Evolutionary conservation across 2,113 vertebrate species (phyloP).

Genomic region (Caranx melampygus): DNA sequence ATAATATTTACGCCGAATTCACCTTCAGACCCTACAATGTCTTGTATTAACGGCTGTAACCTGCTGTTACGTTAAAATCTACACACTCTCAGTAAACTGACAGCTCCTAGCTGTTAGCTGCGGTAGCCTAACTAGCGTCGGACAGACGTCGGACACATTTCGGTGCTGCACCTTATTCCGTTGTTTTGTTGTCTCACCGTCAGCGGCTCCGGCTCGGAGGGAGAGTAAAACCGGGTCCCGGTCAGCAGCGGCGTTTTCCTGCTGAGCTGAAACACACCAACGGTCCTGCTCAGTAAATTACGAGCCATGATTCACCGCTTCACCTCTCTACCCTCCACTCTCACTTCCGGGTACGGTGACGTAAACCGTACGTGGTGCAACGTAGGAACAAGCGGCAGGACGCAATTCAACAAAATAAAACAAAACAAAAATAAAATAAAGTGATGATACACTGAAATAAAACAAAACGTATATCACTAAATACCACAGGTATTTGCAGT

Average conservation of each 20-base stretch:
- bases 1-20: background rate
- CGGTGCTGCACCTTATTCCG: constrained; percentile 71
- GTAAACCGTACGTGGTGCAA: background rate
- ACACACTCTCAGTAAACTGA: background rate
- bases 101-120: background rate
- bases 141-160: background rate
- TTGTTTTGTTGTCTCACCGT: constrained; percentile 69
- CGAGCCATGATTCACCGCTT: constrained; percentile 63
- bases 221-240: constrained; percentile 52
- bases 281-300: background rate
- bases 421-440: too few species aligned
- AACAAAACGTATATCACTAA: too few species aligned
- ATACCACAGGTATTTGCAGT: too few species aligned
- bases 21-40: accelerated
- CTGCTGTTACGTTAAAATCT: background rate
- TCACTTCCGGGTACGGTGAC: constrained; percentile 46
- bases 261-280: constrained; percentile 26
- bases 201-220: constrained; percentile 64
- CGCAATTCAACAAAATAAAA: background rate
- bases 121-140: too few species aligned
- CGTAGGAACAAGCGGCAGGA: background rate
- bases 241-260: background rate
- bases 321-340: background rate
- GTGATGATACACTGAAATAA: too few species aligned
- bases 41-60: too few species aligned